These are phyloP conservation scores for Ranitomeya variabilis DNA, from an alignment of 2,113 vertebrate species.

Conservation along the genomic window DNA sequence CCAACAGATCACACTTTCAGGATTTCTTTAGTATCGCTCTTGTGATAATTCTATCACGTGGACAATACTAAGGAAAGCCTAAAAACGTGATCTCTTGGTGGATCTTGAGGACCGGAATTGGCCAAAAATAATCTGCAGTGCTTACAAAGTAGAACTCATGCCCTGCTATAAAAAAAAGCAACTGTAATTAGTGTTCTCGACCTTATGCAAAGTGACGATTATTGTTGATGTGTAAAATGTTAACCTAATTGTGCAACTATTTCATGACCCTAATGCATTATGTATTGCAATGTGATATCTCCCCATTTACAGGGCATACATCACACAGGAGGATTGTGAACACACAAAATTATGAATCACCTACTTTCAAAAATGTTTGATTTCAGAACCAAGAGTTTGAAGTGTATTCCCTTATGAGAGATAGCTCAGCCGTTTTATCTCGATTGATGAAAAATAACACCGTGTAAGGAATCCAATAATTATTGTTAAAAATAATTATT, in stretches of 20 bases:
- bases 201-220: constrained; percentile 61
- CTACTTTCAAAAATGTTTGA: constrained; percentile 61
- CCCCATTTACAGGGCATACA: constrained; percentile 65
- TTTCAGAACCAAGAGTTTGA: constrained; percentile 57
- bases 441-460: not conserved
- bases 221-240: constrained; percentile 59
- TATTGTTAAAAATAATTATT: not conserved
- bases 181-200: constrained; percentile 58
- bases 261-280: constrained; percentile 75
- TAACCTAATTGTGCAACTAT: constrained; percentile 67
- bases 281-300: constrained; percentile 70
- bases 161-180: constrained; percentile 57
- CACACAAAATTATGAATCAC: constrained; percentile 63
- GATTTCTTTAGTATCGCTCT: no score
- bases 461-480: constrained; percentile 2
- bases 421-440: constrained; percentile 39
- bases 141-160: constrained; percentile 49
- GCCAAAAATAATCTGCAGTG: no score
- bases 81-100: no score
- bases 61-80: no score
- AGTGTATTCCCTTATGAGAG: constrained; percentile 56
- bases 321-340: constrained; percentile 59
- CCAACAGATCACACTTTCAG: no score
- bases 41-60: no score
- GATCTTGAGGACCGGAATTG: no score